A percentile compares a stretch with the other conserved stretches of the same genome.
Conservation (phyloP, 2,888 invertebrate species). For the Augiades crinisus region DNA sequence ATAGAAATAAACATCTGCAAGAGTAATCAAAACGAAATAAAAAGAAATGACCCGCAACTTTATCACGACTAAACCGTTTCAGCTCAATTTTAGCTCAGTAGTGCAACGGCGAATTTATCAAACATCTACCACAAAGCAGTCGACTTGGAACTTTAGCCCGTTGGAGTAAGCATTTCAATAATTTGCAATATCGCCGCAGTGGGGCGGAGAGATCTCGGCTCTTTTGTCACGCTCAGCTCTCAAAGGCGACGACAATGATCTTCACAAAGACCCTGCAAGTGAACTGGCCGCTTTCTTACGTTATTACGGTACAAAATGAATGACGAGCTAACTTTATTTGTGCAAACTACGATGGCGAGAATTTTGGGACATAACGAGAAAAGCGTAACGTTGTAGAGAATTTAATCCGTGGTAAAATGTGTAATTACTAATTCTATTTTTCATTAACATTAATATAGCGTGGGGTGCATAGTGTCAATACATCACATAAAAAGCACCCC, state of each 20-base stretch:
- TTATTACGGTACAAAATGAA: constrained; percentile 11
- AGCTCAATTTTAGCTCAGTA: constrained; percentile 13
- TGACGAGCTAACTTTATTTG: constrained; percentile 3
- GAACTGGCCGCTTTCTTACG: constrained; percentile 12
- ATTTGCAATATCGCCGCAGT: constrained; percentile 22
- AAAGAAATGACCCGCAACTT: not conserved
- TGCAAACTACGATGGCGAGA: too few relatives aligned
- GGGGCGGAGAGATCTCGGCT: constrained; percentile 6
- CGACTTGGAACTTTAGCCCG: constrained; percentile 11
- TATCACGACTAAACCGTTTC: not conserved
- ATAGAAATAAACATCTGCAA: not conserved
- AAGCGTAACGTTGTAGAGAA: too few relatives aligned
- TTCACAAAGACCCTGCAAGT: constrained; percentile 10
- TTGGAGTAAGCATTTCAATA: constrained; percentile 17
- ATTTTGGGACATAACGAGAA: too few relatives aligned
- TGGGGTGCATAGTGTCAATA: too few relatives aligned
- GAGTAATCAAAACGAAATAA: not conserved
- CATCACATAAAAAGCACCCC: too few relatives aligned
- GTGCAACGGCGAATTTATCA: constrained; percentile 7
- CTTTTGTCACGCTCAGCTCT: constrained; percentile 12
- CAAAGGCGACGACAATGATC: constrained; percentile 18
- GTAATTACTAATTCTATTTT: too few relatives aligned
- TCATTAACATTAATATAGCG: too few relatives aligned
- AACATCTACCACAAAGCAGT: not conserved
- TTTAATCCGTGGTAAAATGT: too few relatives aligned